Base-by-base conservation (phyloP, 2,888 invertebrate species). In the Pollenia griseotomentosa region DNA sequence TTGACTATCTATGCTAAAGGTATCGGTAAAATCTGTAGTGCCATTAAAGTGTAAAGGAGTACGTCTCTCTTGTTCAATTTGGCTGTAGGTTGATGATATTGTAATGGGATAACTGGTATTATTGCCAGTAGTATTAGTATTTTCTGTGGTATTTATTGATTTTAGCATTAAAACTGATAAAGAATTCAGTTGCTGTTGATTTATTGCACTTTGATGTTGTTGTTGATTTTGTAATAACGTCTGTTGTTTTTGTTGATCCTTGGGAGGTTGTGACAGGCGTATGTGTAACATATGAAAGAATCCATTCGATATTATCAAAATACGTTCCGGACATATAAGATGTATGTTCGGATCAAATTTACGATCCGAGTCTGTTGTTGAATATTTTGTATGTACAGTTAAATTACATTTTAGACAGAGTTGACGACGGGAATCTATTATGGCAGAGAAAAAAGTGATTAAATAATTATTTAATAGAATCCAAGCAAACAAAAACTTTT, bases 311-410 rank as follows among this genome's bases (percentile, higher is more conserved):
- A 97, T 97, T 74, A 98, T 95, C 66, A 98, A 95, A 83, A 97
- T 96, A 89, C 96, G 95, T 90, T 96, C 96, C 73, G 95, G 95
- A 90, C 96, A 96, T 10, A 96, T 95, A 66, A 96, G 94, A 91
- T 96, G 96, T 5, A 96, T 95, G 10, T 95, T 95, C 0, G 96
- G 96, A 89, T 96, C 95, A 90, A 97, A 97, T 92, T 95, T 95
- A 42, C 97, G 97, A 90, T 96, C 97, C 71, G 97, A 97, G 63
- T 97, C 96, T n/a, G 97, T 97, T 90, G 97, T 96, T 91, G 97
- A 97, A 93, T 98, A 98, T 92, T 97, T 97, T 89, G 98, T 97
- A 93, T 99, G 98, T 88, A 98, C 96, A 66, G 98, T 97, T 89
- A 98, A 96, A 91, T 98, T 97, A 93, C 99, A 98, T 91, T 96